Evolutionary conservation across 2,888 invertebrate species (phyloP), one percentile per base, ranked within the genome.

Genomic region (Argyra leucocephala): DNA sequence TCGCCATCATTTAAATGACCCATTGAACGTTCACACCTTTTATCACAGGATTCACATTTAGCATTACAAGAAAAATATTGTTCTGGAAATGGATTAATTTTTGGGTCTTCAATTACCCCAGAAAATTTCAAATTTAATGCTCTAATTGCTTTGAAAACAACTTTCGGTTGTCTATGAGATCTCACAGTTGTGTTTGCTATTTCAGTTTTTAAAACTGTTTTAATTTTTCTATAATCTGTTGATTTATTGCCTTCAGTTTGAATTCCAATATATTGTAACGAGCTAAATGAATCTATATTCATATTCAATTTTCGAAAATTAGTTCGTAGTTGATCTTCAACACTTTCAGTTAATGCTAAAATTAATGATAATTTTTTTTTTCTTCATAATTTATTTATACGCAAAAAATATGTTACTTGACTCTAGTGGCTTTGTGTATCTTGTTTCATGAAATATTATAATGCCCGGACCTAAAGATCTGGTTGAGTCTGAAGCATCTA

Each of bases 381-480:
- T 57, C 61, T 59, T 63, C 48, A 65, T 26, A 31, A 26, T 24
- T 15, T 48, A 24, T 36, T 62, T 22, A 66, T 22, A 61, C n/a
- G n/a, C n/a, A 31, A 31, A 31, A 31, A 31, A 31, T 31, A 7
- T 7, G 10, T 75, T 74, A 83, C 85, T 82, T 69, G 82, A 81
- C 69, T 82, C 81, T 65, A 90, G 77, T 10, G 87, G 85, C 71
- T 84, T 83, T 18, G 90, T 91, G 73, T 89, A 84, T 63, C 82
- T 81, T 1, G 91, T 90, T 78, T 91, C 91, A 75, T 92, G 91
- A 78, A 90, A 90, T 69, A 92, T 85, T 66, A 91, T 83, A 31
- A 91, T 84, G 69, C 87, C 85, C 57, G 91, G 91, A 22, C 90
- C 90, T 66, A 88, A 77, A 24, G 83, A 81, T 65, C 83, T 83